Conservation (phyloP, 2,888 invertebrate genomes). For the Monochamus alternatus region DNA sequence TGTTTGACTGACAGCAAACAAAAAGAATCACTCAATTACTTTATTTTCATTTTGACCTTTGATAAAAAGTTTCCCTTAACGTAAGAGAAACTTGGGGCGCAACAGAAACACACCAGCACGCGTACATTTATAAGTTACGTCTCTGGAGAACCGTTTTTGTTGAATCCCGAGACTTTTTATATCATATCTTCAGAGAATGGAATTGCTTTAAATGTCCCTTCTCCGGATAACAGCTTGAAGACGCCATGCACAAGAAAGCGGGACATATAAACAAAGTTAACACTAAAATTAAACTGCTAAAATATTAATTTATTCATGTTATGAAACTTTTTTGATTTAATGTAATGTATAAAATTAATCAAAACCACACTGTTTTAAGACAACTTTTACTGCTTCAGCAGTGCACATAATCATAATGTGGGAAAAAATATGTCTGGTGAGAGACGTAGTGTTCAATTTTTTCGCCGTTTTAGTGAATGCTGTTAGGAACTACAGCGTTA, state of each 20-base stretch:
- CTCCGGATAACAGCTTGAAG: constrained; percentile 10
- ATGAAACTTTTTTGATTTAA: no score
- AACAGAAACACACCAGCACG: constrained; percentile 27
- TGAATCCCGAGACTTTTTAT: constrained; percentile 36
- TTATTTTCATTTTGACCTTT: constrained; percentile 31
- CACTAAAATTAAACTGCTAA: background rate
- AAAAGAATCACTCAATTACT: constrained; percentile 32
- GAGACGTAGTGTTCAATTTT: no score
- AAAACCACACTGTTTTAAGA: no score
- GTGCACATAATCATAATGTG: no score
- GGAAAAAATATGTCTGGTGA: no score
- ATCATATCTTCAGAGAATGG: constrained; percentile 32
- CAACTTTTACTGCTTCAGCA: no score
- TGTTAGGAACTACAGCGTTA: no score
- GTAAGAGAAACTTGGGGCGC: constrained; percentile 29
- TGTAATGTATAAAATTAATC: no score
- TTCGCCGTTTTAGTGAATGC: no score
- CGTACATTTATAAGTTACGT: constrained; percentile 32
- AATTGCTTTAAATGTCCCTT: constrained; percentile 28
- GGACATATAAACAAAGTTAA: background rate
- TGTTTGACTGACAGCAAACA: constrained; percentile 25
- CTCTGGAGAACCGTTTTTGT: constrained; percentile 36
- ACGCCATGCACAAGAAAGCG: background rate
- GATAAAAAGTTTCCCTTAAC: constrained; percentile 27
- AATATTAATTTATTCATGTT: no score